These are phyloP conservation scores for Premnoplex brunnescens DNA, from an alignment of 2,797 vertebrate species.

Conservation along the genomic window DNA sequence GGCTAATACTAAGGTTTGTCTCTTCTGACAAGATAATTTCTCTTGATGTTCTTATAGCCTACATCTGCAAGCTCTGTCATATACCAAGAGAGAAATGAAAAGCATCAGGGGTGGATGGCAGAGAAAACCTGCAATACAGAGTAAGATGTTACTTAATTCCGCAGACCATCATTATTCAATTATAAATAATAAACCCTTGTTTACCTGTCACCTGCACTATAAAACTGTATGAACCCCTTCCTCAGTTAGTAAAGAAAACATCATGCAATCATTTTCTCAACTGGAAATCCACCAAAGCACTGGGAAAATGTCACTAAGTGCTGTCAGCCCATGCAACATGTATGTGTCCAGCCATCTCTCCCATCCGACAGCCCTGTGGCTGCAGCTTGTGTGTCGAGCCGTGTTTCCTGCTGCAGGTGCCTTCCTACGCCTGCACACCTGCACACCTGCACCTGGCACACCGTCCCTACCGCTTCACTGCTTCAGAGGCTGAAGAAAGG, in stretches of 20 bases:
- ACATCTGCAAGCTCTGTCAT: background rate
- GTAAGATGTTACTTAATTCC: background rate
- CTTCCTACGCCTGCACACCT: background rate
- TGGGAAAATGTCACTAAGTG: background rate
- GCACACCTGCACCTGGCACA: background rate
- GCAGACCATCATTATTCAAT: background rate
- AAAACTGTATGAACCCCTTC: rapidly evolving
- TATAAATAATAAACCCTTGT: rapidly evolving
- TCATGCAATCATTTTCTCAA: rapidly evolving
- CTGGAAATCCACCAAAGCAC: rapidly evolving
- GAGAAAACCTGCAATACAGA: background rate
- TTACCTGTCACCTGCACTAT: background rate
- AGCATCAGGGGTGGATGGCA: background rate
- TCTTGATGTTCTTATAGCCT: background rate
- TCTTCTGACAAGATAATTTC: background rate
- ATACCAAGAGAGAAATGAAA: background rate
- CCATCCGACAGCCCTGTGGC: background rate
- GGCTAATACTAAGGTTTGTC: background rate
- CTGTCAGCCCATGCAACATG: background rate
- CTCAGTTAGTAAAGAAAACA: background rate
- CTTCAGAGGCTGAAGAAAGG: background rate
- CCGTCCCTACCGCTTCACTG: background rate
- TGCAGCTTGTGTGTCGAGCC: rapidly evolving
- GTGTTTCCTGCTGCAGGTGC: rapidly evolving
- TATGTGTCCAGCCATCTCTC: rapidly evolving